Conservation (phyloP, 2,888 invertebrate genomes). For the Melanargia galathea region DNA sequence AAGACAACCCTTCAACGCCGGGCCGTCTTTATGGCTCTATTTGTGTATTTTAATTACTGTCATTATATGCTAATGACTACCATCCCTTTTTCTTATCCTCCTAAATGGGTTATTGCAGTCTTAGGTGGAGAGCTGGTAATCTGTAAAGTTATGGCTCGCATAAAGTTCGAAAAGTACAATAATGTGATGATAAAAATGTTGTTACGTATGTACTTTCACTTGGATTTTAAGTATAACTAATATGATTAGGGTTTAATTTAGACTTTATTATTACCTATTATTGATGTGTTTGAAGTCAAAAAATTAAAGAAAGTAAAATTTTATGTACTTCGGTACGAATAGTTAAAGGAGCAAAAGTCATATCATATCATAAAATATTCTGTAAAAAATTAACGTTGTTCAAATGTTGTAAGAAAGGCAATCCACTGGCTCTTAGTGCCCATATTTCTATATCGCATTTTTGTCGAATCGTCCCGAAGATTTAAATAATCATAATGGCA, state of each 20-base stretch:
- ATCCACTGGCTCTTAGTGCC: slow-evolving; percentile 7
- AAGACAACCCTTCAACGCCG: slow-evolving; percentile 80
- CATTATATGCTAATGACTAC: slow-evolving; percentile 85
- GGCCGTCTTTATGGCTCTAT: slow-evolving; percentile 84
- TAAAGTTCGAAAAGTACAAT: background rate
- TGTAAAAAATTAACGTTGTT: background rate
- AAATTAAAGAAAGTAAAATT: too few species aligned
- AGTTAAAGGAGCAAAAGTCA: too few species aligned
- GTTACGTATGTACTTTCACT: too few species aligned
- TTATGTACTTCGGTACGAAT: too few species aligned
- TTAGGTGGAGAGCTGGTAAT: slow-evolving; percentile 47
- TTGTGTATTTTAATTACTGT: slow-evolving; percentile 88
- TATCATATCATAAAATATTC: background rate
- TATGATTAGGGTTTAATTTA: too few species aligned
- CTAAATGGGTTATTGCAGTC: slow-evolving; percentile 80
- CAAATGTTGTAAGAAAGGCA: background rate
- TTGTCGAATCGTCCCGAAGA: slow-evolving; percentile 71
- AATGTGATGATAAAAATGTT: background rate
- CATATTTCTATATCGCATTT: slow-evolving; percentile 71
- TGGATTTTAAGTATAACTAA: too few species aligned
- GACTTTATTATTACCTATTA: too few species aligned
- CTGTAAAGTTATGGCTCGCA: slow-evolving; percentile 9
- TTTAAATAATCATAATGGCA: slow-evolving; percentile 77
- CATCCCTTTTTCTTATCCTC: slow-evolving; percentile 83
- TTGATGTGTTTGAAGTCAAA: too few species aligned